phyloP scores from a whole-genome alignment of 2,113 vertebrate genomes.

The Centropus unirufus region DNA sequence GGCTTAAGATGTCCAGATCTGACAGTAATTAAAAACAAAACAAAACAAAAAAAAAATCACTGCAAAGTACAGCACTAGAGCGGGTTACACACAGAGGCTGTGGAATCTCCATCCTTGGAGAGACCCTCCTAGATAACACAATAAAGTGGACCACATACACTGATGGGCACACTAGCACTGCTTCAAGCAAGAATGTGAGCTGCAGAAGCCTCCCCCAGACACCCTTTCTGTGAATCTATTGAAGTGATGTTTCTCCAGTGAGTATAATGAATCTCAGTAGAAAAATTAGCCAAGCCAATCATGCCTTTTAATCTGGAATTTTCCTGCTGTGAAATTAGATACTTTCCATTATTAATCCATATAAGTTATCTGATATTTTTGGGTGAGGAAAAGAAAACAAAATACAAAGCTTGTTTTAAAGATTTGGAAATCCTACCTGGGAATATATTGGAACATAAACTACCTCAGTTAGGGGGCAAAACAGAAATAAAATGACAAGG shows the following conservation, averaged over 20 bases:
- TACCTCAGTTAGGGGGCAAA: not conserved
- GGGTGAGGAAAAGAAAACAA: not conserved
- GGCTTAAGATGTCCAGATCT: not conserved
- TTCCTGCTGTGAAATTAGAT: not conserved
- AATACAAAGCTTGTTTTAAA: conserved; percentile 1
- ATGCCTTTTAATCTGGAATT: not conserved
- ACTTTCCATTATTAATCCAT: not conserved
- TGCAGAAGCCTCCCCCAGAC: not conserved
- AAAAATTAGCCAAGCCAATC: not conserved
- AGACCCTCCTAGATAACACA: not conserved
- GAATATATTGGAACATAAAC: conserved; percentile 7
- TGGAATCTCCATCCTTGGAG: not conserved
- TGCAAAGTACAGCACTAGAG: not conserved
- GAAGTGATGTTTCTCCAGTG: not conserved
- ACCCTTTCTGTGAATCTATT: not conserved
- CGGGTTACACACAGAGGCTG: not conserved
- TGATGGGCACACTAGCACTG: not conserved
- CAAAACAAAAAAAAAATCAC: not conserved
- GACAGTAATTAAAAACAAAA: not conserved
- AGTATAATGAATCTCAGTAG: not conserved
- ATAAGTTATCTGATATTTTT: not conserved
- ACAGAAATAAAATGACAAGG: not conserved
- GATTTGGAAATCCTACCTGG: not conserved
- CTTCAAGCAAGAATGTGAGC: not conserved
- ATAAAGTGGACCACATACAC: rapidly evolving